These are phyloP conservation scores for Drosophila tristis DNA, from an alignment of 1,140 invertebrate genomes.

Conservation along the genomic window DNA sequence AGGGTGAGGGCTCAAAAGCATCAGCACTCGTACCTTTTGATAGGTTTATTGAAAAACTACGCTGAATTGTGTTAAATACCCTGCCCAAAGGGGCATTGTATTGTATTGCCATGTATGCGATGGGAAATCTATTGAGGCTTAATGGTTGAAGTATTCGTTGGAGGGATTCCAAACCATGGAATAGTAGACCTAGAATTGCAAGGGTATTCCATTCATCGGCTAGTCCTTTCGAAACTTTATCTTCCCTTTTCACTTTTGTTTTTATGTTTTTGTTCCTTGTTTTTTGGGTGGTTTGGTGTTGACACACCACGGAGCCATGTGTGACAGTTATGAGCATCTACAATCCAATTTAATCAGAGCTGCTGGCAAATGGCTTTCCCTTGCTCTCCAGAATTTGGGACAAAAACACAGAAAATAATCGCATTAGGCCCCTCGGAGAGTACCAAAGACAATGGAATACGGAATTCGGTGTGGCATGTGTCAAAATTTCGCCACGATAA, in stretches of 20 bases:
- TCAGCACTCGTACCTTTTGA: constrained; percentile 58
- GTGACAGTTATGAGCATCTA: constrained; percentile 75
- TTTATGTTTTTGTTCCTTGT: constrained; percentile 29
- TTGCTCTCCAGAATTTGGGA: constrained; percentile 39
- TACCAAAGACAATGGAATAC: constrained; percentile 28
- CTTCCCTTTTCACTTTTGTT: constrained; percentile 35
- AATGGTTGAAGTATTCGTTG: no score
- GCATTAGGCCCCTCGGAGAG: constrained; percentile 51
- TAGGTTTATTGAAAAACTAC: constrained; percentile 79
- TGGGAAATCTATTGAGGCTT: not conserved
- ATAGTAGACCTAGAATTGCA: not conserved
- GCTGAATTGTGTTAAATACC: constrained; percentile 20
- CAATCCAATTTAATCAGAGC: constrained; percentile 73
- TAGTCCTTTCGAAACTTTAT: no score
- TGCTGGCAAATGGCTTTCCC: constrained; percentile 35
- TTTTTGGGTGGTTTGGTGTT: constrained; percentile 69
- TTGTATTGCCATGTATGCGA: not conserved
- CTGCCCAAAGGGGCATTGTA: constrained; percentile 6
- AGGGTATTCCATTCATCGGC: constrained; percentile 24
- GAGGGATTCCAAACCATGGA: not conserved
- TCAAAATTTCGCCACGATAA: constrained; percentile 54
- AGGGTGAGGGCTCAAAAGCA: constrained; percentile 57
- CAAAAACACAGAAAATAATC: constrained; percentile 68
- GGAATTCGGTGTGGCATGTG: constrained; percentile 48
- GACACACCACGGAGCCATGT: constrained; percentile 54